Evolutionary conservation across 2,113 vertebrate genomes (phyloP), one percentile per base, ranked within the genome.

Genomic region (Catharus fuscescens): DNA sequence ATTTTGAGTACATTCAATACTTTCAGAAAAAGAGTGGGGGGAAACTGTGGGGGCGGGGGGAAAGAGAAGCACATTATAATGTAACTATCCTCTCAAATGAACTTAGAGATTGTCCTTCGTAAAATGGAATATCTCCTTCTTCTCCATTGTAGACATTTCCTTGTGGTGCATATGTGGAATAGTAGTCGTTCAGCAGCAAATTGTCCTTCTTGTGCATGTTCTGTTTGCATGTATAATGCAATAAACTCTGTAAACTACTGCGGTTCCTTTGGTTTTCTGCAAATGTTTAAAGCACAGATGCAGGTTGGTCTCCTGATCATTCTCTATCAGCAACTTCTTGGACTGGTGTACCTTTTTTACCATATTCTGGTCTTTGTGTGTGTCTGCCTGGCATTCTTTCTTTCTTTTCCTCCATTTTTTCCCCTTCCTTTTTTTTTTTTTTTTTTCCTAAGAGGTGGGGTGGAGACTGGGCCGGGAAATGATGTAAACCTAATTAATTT

Each of bases 151-250:
- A 98, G 97, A 97, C 95, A 97, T 96, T 97, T 94, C 93, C 96
- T 98, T 96, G 98, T 98, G 97, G 97, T 98, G 96, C 97, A 96
- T 98, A 98, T 98, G 98, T 98, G 98, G 97, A 98, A 97, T 98
- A 97, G 93, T 98, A 98, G 98, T 98, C 93, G 88, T 98, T 91
- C 97, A 97, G 91, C 96, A 98, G 97, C 97, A 98, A 97, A 97
- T 97, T 98, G 97, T 98, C 97, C 94, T 98, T 97, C 97, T 97
- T 98, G 97, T 99, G 99, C 99, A 99, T 99, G 99, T 98, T 99
- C 97, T 98, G 98, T 98, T 99, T 97, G 99, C 99, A 99, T 99
- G 99, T 99, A 98, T 98, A 98, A 98, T 98, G 98, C 98, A 99
- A 99, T 99, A 99, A 99, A 99, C 98, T 97, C 98, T 98, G 97